Conservation (phyloP, 2,113 vertebrate genomes). For the Cyphomyrus discorhynchus region DNA sequence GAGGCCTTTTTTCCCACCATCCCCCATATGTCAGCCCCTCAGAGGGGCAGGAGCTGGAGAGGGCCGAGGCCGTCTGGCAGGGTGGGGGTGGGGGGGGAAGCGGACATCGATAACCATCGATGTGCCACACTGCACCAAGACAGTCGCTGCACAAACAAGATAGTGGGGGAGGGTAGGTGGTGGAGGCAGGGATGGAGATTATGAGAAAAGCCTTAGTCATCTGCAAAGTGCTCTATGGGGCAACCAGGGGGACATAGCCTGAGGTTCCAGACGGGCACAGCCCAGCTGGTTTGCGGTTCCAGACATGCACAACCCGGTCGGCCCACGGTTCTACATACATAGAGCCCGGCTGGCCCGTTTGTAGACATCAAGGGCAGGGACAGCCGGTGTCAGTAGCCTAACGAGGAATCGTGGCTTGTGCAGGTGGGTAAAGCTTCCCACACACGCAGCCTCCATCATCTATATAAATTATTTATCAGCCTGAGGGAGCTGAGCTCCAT, state of each 20-base stretch:
- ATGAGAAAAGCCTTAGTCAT: not conserved
- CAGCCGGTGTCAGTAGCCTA: not conserved
- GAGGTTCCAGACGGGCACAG: not conserved
- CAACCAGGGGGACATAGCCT: not conserved
- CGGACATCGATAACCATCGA: slow-evolving; percentile 22
- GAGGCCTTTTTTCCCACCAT: not conserved
- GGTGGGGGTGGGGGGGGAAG: not conserved
- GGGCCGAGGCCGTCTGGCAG: not conserved
- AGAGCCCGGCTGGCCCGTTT: not conserved
- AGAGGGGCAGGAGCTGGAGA: not conserved
- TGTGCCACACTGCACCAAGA: slow-evolving; percentile 22
- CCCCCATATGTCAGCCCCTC: not conserved
- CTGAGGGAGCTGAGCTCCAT: not conserved
- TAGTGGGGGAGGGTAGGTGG: not conserved
- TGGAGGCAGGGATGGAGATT: not conserved
- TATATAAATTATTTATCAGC: slow-evolving; percentile 12
- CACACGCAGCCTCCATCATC: slow-evolving; percentile 11
- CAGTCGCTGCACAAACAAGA: slow-evolving; percentile 12
- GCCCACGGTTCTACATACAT: not conserved
- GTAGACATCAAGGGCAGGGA: not conserved
- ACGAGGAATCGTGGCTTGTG: not conserved
- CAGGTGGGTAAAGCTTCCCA: not conserved
- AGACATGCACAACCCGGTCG: not conserved
- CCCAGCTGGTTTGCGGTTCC: not conserved
- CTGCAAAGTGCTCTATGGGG: not conserved